Conservation (phyloP, 2,797 vertebrate species). For the Gorsachius magnificus region DNA sequence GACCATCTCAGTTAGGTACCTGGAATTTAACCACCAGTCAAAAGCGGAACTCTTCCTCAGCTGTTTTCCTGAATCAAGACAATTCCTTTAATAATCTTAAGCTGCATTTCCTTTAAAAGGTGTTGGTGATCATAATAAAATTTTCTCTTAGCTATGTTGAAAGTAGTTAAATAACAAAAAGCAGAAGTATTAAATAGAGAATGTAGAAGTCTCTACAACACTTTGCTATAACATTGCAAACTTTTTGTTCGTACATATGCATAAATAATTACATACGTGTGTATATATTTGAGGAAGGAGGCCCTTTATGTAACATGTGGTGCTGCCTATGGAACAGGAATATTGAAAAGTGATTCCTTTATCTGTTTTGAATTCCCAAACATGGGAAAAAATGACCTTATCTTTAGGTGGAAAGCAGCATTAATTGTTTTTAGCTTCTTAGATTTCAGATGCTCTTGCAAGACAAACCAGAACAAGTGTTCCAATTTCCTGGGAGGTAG, state of each 20-base stretch:
- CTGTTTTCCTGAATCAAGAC: neutral
- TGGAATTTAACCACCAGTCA: neutral
- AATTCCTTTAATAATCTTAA: neutral
- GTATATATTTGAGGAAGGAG: neutral
- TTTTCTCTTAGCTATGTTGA: neutral
- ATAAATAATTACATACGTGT: neutral
- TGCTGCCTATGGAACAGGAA: neutral
- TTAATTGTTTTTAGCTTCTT: neutral
- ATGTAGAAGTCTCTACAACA: neutral
- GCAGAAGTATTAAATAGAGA: neutral
- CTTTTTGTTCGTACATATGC: neutral
- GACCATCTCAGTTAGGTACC: neutral
- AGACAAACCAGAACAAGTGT: neutral
- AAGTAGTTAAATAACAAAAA: neutral
- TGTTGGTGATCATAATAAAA: neutral
- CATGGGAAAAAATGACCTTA: fast-evolving
- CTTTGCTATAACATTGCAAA: neutral
- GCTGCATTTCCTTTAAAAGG: neutral
- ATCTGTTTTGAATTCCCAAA: neutral
- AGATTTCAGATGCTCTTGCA: neutral
- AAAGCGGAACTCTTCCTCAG: neutral
- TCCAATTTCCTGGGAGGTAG: neutral
- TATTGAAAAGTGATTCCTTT: neutral
- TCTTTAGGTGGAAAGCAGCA: neutral
- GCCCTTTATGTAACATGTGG: neutral